Evolutionary conservation across 2,888 invertebrate species (phyloP), one percentile per base, ranked within the genome.

Genomic region (Epirrhoe tristata): DNA sequence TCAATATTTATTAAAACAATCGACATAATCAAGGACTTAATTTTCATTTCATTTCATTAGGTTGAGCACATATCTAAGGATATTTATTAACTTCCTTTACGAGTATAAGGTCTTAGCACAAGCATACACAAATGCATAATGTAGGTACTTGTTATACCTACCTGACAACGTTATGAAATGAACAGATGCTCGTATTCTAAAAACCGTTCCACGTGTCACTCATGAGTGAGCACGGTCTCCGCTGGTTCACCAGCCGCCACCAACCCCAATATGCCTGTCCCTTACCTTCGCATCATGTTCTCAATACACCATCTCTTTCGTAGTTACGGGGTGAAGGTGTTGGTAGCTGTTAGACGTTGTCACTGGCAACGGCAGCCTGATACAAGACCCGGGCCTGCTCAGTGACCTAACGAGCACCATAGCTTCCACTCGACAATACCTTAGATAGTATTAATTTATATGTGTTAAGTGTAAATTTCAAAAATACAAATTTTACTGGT

Each of bases 321-420:
- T 76, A 75, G 79, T 79, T 82, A 81, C 80, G 80, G 86, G 88
- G 87, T 86, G 81, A 81, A 85, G 79, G 81, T 87, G 87, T 83
- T 86, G 78, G 80, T 83, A 86, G 90, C 89, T 92, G 93, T 92
- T 93, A 87, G 83, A 82, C 87, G 93, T 93, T 89, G 93, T 87
- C 89, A 86, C 74, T 77, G 84, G 91, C 92, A 92, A 93, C 93
- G 85, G 85, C 81, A 85, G 88, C 83, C 83, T 84, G 81, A 90
- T 86, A 91, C 89, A 88, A 81, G 83, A 79, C 83, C 82, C 82
- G 79, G 83, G 82, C 83, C 82, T 82, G 77, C 80, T 78, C 79
- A 82, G 82, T 78, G 77, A 82, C 76, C 84, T 82, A 82, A 83
- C 89, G 87, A 84, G 81, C 77, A 75, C 80, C 69, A 71, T 77